Percentiles rank a stretch among this genome's conserved stretches.
Evolutionary conservation across 1,140 invertebrate genomes (phyloP).

Genomic region (Himalopsyche phryganea): DNA sequence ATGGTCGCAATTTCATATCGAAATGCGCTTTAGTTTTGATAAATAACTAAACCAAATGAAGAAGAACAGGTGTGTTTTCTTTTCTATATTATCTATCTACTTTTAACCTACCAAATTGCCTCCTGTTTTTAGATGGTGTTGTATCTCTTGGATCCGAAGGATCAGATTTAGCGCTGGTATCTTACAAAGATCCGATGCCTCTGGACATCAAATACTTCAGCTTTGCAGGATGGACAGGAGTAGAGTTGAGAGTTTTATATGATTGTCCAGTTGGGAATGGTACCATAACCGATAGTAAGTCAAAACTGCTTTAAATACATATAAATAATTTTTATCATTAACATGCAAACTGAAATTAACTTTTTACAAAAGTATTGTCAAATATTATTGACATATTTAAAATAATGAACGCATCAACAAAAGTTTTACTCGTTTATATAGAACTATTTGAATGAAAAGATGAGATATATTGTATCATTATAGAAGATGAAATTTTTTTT

Average conservation of each 20-base stretch:
- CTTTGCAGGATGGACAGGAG: conserved; percentile 57
- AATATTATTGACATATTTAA: neutral
- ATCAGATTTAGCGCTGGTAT: conserved; percentile 50
- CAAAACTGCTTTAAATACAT: too few relatives aligned
- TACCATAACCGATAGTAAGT: conserved; percentile 30
- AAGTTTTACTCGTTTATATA: too few relatives aligned
- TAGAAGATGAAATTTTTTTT: too few relatives aligned
- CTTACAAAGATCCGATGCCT: conserved; percentile 52
- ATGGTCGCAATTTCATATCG: too few relatives aligned
- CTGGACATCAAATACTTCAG: conserved; percentile 55
- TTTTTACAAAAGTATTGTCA: neutral
- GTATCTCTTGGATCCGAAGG: conserved; percentile 57
- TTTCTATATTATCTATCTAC: too few relatives aligned
- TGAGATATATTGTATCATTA: too few relatives aligned
- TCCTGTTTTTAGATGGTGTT: conserved; percentile 50
- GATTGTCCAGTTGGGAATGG: conserved; percentile 48
- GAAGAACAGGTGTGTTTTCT: too few relatives aligned
- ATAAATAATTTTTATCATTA: neutral
- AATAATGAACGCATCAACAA: too few relatives aligned
- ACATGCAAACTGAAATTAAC: neutral
- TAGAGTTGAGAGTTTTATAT: conserved; percentile 57
- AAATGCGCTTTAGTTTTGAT: too few relatives aligned
- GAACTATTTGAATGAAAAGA: too few relatives aligned
- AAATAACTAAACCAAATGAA: too few relatives aligned
- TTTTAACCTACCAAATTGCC: too few relatives aligned